These are phyloP conservation scores for Macaria liturata DNA, from an alignment of 2,888 invertebrate genomes.

Conservation along the genomic window DNA sequence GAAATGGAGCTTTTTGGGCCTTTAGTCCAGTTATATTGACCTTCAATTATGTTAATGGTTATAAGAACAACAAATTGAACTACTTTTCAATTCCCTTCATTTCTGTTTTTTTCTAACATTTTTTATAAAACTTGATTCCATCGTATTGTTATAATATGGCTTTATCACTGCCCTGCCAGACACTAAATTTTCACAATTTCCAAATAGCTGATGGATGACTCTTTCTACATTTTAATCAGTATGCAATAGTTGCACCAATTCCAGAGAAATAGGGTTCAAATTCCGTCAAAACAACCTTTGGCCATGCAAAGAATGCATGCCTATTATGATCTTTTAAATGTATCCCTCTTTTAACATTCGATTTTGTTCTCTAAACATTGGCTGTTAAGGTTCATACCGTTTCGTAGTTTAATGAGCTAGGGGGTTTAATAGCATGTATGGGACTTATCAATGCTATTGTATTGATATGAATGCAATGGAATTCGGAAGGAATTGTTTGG, in stretches of 20 bases:
- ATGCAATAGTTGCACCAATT: slow-evolving; percentile 28
- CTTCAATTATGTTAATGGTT: slow-evolving; percentile 19
- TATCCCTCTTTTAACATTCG: background rate
- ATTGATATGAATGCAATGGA: slow-evolving; percentile 33
- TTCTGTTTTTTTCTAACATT: too few species aligned
- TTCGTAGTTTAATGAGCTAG: slow-evolving; percentile 15
- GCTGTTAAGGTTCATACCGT: slow-evolving; percentile 12
- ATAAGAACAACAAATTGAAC: slow-evolving; percentile 1
- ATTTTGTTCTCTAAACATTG: slow-evolving; percentile 10
- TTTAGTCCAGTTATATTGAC: slow-evolving; percentile 17
- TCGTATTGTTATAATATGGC: background rate
- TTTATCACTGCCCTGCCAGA: slow-evolving; percentile 4
- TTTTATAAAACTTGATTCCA: too few species aligned
- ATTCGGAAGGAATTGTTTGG: slow-evolving; percentile 38
- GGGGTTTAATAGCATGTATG: slow-evolving; percentile 31
- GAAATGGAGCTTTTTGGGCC: slow-evolving; percentile 14
- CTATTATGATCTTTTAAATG: slow-evolving; percentile 26
- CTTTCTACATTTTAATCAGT: slow-evolving; percentile 4
- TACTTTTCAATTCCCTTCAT: background rate
- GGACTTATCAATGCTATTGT: slow-evolving; percentile 36
- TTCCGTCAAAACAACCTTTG: slow-evolving; percentile 34
- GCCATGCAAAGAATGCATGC: slow-evolving; percentile 42
- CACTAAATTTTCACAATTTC: slow-evolving; percentile 21
- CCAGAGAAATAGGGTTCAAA: slow-evolving; percentile 37
- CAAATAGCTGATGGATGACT: slow-evolving; percentile 36